A percentile compares a stretch with the other conserved stretches of the same genome.
These are phyloP conservation scores for Callipepla californica DNA, from an alignment of 2,113 vertebrate genomes.

Conservation along the genomic window DNA sequence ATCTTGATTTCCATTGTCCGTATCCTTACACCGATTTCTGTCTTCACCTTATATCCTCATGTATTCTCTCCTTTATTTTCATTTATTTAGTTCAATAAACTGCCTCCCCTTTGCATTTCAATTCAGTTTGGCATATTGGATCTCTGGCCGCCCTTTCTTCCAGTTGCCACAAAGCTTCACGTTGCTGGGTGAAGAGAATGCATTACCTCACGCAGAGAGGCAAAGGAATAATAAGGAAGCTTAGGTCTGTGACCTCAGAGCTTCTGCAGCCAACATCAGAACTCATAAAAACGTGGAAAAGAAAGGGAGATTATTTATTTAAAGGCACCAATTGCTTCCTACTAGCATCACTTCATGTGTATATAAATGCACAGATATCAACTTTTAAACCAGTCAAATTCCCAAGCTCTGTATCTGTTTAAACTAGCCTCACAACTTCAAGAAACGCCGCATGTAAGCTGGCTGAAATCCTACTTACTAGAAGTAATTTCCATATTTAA, in stretches of 20 bases:
- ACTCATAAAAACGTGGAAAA: background rate
- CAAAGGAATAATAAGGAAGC: background rate
- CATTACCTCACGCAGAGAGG: background rate
- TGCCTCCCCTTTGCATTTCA: background rate
- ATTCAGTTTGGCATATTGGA: background rate
- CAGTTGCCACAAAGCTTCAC: background rate
- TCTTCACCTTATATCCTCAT: background rate
- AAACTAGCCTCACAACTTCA: background rate
- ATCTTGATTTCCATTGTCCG: background rate
- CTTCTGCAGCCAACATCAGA: background rate
- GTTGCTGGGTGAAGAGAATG: constrained; percentile 40
- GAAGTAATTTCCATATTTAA: background rate
- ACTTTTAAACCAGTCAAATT: background rate
- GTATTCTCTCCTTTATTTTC: background rate
- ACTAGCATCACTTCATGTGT: background rate
- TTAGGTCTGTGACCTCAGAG: background rate
- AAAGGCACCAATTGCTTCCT: background rate
- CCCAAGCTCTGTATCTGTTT: background rate
- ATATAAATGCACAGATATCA: background rate
- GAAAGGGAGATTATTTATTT: rapidly evolving
- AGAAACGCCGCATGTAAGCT: background rate
- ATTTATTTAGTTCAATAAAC: background rate
- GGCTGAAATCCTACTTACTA: background rate
- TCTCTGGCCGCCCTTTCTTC: background rate
- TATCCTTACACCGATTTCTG: background rate